Conservation (phyloP, 2,888 invertebrate genomes). For the Lithophane socia region DNA sequence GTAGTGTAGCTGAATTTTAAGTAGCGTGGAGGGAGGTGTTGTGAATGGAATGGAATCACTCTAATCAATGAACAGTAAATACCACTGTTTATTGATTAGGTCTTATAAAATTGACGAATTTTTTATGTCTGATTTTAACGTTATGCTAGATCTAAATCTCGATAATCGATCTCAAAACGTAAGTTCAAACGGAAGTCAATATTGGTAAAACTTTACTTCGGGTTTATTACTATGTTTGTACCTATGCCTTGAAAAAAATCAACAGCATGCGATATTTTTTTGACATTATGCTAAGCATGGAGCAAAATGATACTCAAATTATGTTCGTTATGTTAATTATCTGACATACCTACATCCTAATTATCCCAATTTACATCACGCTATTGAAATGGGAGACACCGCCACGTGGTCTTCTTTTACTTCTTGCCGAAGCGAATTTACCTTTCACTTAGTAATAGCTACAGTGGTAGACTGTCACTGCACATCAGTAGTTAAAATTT, state of each 20-base stretch:
- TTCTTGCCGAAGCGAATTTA: constrained; percentile 4
- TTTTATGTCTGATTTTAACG: neutral
- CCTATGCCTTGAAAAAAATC: neutral
- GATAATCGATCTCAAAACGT: neutral
- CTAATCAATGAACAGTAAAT: neutral
- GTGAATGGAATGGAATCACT: neutral
- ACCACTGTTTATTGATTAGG: neutral
- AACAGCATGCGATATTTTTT: neutral
- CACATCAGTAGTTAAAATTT: neutral
- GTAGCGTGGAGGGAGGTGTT: neutral
- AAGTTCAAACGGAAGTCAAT: neutral
- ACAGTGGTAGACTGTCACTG: too few species aligned
- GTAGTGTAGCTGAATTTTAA: neutral
- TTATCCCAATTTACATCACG: too few species aligned
- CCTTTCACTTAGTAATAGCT: neutral
- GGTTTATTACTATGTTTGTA: too few species aligned
- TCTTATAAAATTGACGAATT: neutral
- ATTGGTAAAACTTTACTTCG: neutral
- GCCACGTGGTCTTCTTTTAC: neutral
- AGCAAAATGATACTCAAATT: neutral
- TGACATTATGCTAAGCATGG: neutral
- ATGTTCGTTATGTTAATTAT: neutral
- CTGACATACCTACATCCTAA: neutral
- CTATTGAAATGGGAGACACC: neutral
- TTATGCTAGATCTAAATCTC: neutral